A percentile compares a stretch with the other conserved stretches of the same genome.
These are phyloP conservation scores for Cydia amplana DNA, from an alignment of 1,140 invertebrate genomes.

Conservation along the genomic window DNA sequence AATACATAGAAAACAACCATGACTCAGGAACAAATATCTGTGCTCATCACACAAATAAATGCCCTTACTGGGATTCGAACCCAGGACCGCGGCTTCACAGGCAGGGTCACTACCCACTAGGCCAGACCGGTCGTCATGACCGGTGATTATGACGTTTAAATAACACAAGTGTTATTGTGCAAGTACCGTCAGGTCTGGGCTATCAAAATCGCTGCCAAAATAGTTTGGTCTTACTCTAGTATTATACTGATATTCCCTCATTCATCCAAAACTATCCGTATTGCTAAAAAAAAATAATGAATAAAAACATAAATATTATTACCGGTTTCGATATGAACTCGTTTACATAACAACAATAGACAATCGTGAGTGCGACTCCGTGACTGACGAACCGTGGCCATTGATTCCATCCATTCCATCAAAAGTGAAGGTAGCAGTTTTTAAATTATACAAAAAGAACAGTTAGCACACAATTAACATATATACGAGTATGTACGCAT, in stretches of 20 bases:
- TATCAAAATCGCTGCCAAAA: no score
- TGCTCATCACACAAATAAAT: no score
- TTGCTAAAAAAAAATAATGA: background rate
- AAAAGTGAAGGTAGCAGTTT: background rate
- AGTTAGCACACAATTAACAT: background rate
- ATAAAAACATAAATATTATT: conserved; percentile 4
- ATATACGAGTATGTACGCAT: background rate
- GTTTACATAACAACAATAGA: conserved; percentile 10
- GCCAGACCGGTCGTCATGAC: no score
- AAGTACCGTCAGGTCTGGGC: no score
- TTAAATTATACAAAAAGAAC: background rate
- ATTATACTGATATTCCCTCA: background rate
- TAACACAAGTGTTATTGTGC: no score
- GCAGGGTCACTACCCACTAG: no score
- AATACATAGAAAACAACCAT: no score
- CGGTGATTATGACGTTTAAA: no score
- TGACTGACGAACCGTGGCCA: background rate
- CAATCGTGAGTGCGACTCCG: background rate
- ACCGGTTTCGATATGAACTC: conserved; percentile 10
- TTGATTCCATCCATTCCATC: background rate
- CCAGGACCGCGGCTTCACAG: no score
- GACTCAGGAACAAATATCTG: no score
- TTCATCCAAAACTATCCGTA: background rate
- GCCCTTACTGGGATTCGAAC: no score
- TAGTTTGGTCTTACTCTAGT: no score